Percentiles rank a stretch among this genome's conserved stretches.
phyloP scores from a whole-genome alignment of 2,888 invertebrate species.

The Heliconius hortense region DNA sequence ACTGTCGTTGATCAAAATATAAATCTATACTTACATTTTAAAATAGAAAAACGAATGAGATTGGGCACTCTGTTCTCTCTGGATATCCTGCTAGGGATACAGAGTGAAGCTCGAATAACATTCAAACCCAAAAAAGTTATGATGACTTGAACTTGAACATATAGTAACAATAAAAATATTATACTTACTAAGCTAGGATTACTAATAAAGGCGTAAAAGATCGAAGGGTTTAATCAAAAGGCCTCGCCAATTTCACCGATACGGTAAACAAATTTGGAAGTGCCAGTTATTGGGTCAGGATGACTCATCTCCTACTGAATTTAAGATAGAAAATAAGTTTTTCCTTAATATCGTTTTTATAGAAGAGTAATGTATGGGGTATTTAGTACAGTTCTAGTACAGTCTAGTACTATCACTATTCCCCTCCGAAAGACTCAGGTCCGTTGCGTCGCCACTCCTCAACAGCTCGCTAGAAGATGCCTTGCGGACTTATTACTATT shows the following conservation, averaged over 20 bases:
- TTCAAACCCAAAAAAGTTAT: neutral
- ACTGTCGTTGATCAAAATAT: no score
- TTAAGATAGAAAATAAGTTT: slow-evolving; percentile 4
- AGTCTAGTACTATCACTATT: no score
- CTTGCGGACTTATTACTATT: no score
- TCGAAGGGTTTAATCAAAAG: neutral
- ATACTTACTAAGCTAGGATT: neutral
- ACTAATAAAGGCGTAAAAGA: slow-evolving; percentile 4
- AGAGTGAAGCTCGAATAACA: neutral
- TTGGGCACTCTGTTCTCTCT: no score
- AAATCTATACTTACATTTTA: no score
- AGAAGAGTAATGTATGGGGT: neutral
- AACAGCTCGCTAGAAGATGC: no score
- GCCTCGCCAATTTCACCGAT: neutral
- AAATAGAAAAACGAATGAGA: no score
- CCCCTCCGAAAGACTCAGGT: no score
- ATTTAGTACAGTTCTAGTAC: neutral
- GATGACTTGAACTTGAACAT: neutral
- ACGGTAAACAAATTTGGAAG: slow-evolving; percentile 2
- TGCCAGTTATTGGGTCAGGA: neutral
- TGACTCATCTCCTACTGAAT: slow-evolving; percentile 8
- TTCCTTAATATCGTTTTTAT: neutral
- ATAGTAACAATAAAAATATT: neutral
- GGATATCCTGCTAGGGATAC: no score
- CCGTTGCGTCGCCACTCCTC: no score